A percentile compares a stretch with the other conserved stretches of the same genome.
phyloP scores from a whole-genome alignment of 2,888 invertebrate genomes.

The Drosophila flavopinicola region DNA sequence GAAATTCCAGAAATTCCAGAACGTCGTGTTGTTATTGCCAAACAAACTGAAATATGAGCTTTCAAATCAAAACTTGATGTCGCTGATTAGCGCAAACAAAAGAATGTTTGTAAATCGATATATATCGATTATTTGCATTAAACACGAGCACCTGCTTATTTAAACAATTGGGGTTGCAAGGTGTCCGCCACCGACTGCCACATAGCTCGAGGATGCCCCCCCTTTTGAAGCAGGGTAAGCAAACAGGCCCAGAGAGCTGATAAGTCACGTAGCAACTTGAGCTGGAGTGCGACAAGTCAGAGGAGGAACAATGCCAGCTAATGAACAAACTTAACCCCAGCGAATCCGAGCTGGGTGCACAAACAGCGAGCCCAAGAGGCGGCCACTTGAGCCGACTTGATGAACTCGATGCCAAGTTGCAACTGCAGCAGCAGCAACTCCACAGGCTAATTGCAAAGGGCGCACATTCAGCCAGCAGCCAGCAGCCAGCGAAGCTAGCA shows the following conservation, averaged over 20 bases:
- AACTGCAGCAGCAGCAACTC: slow-evolving; percentile 8
- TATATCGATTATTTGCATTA: no score
- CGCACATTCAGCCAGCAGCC: no score
- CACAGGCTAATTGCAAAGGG: slow-evolving; percentile 57
- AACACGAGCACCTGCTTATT: no score
- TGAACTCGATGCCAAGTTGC: slow-evolving; percentile 26
- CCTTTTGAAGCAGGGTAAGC: neutral
- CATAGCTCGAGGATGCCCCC: no score
- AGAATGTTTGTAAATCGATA: no score
- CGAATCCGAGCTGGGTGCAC: neutral
- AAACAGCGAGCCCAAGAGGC: neutral
- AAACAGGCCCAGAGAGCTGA: slow-evolving; percentile 27
- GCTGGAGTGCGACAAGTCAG: slow-evolving; percentile 53
- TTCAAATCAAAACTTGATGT: no score
- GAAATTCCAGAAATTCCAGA: no score
- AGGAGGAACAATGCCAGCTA: slow-evolving; percentile 30
- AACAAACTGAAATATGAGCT: no score
- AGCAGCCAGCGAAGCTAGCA: slow-evolving; percentile 37
- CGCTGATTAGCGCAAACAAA: no score
- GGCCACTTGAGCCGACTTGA: slow-evolving; percentile 32
- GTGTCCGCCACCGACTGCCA: no score
- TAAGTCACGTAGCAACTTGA: slow-evolving; percentile 68
- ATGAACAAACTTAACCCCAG: slow-evolving; percentile 22
- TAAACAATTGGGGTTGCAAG: no score
- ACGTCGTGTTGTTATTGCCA: no score